Conservation (phyloP, 2,113 vertebrate genomes). For the Fulica atra region DNA sequence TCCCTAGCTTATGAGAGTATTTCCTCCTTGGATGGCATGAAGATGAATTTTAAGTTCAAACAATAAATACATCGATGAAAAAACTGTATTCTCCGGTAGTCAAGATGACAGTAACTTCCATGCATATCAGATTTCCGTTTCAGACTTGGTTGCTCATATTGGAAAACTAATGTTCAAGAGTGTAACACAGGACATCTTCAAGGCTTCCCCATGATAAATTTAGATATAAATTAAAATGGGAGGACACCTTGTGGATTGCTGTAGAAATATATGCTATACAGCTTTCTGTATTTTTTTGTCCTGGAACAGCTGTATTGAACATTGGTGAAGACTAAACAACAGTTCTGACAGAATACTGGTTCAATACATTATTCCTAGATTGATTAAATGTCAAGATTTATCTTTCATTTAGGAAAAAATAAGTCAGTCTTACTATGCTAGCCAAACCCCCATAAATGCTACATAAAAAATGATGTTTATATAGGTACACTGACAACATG, state of each 20-base stretch:
- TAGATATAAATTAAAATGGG: not conserved
- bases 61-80: not conserved
- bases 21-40: not conserved
- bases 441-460: constrained; percentile 10
- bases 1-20: not conserved
- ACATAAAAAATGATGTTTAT: not conserved
- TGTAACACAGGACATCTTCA: not conserved
- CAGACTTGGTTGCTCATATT: not conserved
- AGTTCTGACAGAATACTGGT: not conserved
- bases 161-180: not conserved
- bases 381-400: constrained; percentile 22
- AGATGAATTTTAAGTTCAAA: not conserved
- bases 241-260: not conserved
- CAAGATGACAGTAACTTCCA: not conserved
- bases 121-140: not conserved
- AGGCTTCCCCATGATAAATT: not conserved
- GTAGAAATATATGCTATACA: not conserved
- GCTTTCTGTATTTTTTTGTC: not conserved
- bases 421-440: not conserved
- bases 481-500: not conserved
- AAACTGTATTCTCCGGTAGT: not conserved
- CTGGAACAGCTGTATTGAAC: not conserved
- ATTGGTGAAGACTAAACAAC: not conserved
- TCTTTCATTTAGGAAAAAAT: not conserved
- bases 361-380: constrained; percentile 5